Percentiles rank a stretch among this genome's conserved stretches.
phyloP scores from a whole-genome alignment of 2,113 vertebrate genomes.

The Myotis lucifugus region DNA sequence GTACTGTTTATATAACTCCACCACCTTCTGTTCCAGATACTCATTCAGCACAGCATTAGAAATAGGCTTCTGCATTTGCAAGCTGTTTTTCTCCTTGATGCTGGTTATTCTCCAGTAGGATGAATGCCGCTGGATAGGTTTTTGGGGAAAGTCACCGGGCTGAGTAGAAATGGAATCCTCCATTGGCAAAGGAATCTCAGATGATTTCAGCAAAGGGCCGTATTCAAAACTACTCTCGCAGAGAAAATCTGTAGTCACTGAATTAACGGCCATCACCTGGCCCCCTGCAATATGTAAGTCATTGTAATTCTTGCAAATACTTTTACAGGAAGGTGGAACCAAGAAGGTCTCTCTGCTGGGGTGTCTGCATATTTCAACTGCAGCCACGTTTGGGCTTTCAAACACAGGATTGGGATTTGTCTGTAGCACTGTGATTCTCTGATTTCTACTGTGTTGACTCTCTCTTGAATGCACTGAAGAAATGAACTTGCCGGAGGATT shows the following conservation, averaged over 20 bases:
- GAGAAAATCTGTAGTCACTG: conserved; percentile 84
- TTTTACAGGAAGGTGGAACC: conserved; percentile 95
- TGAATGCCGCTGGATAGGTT: conserved; percentile 83
- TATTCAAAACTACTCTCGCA: conserved; percentile 82
- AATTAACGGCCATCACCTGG: conserved; percentile 92
- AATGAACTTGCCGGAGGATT: conserved; percentile 75
- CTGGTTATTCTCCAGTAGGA: conserved; percentile 90
- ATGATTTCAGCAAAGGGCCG: conserved; percentile 93
- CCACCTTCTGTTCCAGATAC: conserved; percentile 95
- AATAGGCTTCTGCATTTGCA: conserved; percentile 91
- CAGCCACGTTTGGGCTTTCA: conserved; percentile 81
- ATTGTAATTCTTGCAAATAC: conserved; percentile 96
- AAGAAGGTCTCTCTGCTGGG: conserved; percentile 88
- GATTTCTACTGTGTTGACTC: conserved; percentile 72
- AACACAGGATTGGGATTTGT: conserved; percentile 47
- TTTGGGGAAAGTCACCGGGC: conserved; percentile 39
- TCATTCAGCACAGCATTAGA: conserved; percentile 94
- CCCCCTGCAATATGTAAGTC: conserved; percentile 96
- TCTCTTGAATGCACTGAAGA: conserved; percentile 78
- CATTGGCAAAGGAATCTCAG: conserved; percentile 89
- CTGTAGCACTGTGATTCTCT: conserved; percentile 74
- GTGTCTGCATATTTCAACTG: conserved; percentile 81
- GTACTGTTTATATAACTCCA: conserved; percentile 95
- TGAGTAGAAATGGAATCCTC: conserved; percentile 83
- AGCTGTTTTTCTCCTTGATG: conserved; percentile 87